These are phyloP conservation scores for Drosophila infuscata DNA, from an alignment of 2,888 invertebrate genomes.

Conservation along the genomic window DNA sequence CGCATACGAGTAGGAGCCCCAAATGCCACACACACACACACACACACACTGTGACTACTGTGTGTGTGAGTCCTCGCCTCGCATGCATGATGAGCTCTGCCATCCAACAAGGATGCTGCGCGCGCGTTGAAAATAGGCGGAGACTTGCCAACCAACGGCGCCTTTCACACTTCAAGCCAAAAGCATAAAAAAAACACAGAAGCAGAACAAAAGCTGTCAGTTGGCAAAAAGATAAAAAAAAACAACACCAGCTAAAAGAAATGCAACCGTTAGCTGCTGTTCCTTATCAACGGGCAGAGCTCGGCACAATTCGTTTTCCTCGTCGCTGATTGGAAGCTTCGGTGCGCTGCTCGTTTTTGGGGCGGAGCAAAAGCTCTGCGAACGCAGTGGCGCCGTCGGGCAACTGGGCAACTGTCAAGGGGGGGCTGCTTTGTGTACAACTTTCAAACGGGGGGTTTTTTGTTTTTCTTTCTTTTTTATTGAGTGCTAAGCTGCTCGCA, in stretches of 20 bases:
- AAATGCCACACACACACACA: background rate
- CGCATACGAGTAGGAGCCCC: slow-evolving; percentile 62
- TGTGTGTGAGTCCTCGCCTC: slow-evolving; percentile 18
- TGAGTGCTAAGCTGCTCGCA: slow-evolving; percentile 46
- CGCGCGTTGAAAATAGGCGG: slow-evolving; percentile 84
- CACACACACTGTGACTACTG: background rate
- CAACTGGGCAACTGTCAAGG: slow-evolving; percentile 20
- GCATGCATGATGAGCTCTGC: slow-evolving; percentile 49
- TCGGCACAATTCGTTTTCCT: slow-evolving; percentile 61
- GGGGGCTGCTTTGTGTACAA: slow-evolving; percentile 43
- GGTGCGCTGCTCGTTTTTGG: slow-evolving; percentile 64
- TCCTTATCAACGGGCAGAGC: slow-evolving; percentile 49
- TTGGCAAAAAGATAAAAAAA: slow-evolving; percentile 24
- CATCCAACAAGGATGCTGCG: slow-evolving; percentile 80
- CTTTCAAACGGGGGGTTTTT: slow-evolving; percentile 8
- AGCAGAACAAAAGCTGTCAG: slow-evolving; percentile 23
- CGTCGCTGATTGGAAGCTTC: slow-evolving; percentile 75
- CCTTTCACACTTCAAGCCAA: slow-evolving; percentile 54
- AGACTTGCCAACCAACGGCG: slow-evolving; percentile 68
- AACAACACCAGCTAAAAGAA: slow-evolving; percentile 40
- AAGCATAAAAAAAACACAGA: slow-evolving; percentile 15
- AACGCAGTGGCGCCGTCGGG: slow-evolving; percentile 61
- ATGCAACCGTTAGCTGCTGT: slow-evolving; percentile 53
- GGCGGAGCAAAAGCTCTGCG: slow-evolving; percentile 73
- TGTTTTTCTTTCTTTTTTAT: slow-evolving; percentile 15